These are phyloP conservation scores for Nasonovia ribisnigri DNA, from an alignment of 2,888 invertebrate species.

Conservation along the genomic window DNA sequence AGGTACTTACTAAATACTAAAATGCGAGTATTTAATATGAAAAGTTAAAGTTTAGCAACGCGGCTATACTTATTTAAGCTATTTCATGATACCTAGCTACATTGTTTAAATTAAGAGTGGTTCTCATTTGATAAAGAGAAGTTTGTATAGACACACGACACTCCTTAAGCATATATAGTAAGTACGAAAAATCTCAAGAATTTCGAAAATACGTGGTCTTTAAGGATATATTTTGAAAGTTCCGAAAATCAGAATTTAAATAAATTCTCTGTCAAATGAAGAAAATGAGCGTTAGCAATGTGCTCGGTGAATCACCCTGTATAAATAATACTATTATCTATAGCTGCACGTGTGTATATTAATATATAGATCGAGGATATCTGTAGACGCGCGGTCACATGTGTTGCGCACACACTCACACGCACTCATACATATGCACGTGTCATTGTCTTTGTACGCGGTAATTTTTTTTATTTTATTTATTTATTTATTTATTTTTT, in stretches of 20 bases:
- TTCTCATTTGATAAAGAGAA: too few relatives aligned
- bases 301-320: too few relatives aligned
- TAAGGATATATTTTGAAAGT: too few relatives aligned
- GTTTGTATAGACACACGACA: too few relatives aligned
- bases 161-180: too few relatives aligned
- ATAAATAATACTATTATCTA: not conserved
- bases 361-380: slow-evolving; percentile 9
- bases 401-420: not conserved
- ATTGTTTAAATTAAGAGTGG: not conserved
- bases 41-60: not conserved
- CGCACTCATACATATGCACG: not conserved
- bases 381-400: not conserved
- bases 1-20: not conserved
- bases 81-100: not conserved
- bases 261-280: too few relatives aligned
- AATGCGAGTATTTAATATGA: not conserved
- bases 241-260: too few relatives aligned
- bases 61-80: not conserved
- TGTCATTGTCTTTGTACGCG: slow-evolving; percentile 41
- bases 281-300: too few relatives aligned
- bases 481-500: not conserved
- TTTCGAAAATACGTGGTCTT: too few relatives aligned
- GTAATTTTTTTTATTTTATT: slow-evolving; percentile 2
- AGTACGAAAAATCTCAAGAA: too few relatives aligned
- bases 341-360: not conserved